These are phyloP conservation scores for Ochropacha duplaris DNA, from an alignment of 2,888 invertebrate genomes.

Conservation along the genomic window DNA sequence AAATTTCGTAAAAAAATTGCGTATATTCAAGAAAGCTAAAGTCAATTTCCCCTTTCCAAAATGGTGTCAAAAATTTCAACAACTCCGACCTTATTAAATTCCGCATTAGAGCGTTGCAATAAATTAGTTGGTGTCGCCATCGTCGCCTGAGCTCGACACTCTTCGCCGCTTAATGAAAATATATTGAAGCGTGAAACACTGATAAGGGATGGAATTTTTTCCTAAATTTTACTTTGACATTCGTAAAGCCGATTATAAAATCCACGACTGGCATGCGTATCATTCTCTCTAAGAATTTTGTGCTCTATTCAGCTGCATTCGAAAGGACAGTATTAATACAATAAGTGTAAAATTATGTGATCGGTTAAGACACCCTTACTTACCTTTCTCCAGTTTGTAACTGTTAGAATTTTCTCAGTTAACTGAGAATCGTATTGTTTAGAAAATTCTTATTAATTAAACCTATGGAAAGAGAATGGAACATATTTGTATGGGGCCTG, in stretches of 20 bases:
- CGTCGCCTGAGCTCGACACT: constrained; percentile 27
- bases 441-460: too few relatives aligned
- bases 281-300: background rate
- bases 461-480: too few relatives aligned
- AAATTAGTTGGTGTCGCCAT: constrained; percentile 49
- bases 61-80: constrained; percentile 24
- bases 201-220: constrained; percentile 17
- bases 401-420: background rate
- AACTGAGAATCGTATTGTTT: too few relatives aligned
- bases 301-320: background rate
- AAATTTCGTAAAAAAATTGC: background rate
- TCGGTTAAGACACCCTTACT: background rate
- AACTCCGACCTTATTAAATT: constrained; percentile 58
- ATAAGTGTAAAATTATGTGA: too few relatives aligned
- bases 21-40: background rate
- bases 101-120: constrained; percentile 56
- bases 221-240: background rate
- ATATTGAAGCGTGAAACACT: constrained; percentile 40
- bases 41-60: background rate
- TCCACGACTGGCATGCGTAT: background rate
- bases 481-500: too few relatives aligned
- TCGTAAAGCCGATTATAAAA: background rate
- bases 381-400: background rate
- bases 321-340: background rate
- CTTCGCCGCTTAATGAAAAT: constrained; percentile 54